Conservation (phyloP, 2,888 invertebrate genomes). For the Sminthurinus aureus region DNA sequence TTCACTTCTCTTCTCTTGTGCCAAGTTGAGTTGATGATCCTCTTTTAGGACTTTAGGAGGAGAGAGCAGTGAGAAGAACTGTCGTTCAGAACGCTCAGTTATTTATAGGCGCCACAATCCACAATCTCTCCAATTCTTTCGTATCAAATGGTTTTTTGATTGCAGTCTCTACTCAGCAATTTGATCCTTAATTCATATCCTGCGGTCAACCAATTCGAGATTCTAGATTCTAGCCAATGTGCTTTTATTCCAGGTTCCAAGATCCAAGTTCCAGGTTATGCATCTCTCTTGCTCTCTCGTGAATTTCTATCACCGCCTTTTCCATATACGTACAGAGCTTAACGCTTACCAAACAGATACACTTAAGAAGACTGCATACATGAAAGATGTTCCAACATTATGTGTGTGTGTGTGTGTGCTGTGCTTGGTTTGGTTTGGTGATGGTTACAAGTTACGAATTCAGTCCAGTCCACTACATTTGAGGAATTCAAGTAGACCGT, state of each 20-base stretch:
- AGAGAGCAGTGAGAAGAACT: too few relatives aligned
- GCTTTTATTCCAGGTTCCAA: not conserved
- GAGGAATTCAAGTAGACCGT: slow-evolving; percentile 9
- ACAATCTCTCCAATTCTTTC: not conserved
- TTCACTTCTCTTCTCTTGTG: too few relatives aligned
- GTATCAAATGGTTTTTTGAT: slow-evolving; percentile 27
- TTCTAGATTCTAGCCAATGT: not conserved
- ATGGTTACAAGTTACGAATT: not conserved
- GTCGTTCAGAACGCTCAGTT: slow-evolving; percentile 1
- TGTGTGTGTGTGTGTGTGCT: too few relatives aligned
- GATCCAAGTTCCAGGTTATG: too few relatives aligned
- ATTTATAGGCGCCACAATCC: slow-evolving; percentile 9
- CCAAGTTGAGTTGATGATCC: too few relatives aligned
- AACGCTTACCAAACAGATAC: not conserved
- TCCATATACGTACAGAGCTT: not conserved
- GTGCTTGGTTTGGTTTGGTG: too few relatives aligned
- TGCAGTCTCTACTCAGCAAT: slow-evolving; percentile 22
- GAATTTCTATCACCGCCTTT: not conserved
- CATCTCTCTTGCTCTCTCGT: not conserved
- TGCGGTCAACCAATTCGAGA: slow-evolving; percentile 7
- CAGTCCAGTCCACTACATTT: not conserved
- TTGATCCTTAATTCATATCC: slow-evolving; percentile 24
- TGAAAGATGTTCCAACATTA: too few relatives aligned
- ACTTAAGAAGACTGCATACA: not conserved
- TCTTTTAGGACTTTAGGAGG: too few relatives aligned